Evolutionary conservation across 64 coral and sea anemone genomes (phyloP).

Genomic region (Pocillopora verrucosa): DNA sequence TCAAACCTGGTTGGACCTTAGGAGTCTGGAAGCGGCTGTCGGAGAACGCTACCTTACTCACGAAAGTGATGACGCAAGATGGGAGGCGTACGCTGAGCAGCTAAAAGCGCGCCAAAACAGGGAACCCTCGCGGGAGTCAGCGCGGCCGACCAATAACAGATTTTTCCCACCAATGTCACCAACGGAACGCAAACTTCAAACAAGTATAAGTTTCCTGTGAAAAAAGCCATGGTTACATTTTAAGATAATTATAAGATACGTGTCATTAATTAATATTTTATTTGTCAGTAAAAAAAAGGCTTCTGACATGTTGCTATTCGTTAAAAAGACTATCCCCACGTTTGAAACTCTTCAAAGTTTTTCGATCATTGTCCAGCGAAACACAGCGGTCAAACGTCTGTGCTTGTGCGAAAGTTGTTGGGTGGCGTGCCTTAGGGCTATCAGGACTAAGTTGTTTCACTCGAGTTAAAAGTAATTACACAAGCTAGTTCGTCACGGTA

Average conservation of each 20-base stretch:
- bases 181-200: constrained; percentile 72
- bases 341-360: no score
- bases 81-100: constrained; percentile 74
- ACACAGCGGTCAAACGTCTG: no score
- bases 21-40: constrained; percentile 80
- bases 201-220: constrained; percentile 92
- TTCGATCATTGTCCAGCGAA: no score
- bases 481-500: no score
- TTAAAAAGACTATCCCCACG: no score
- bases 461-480: no score
- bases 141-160: constrained; percentile 67
- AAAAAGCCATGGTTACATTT: not conserved
- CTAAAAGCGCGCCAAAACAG: constrained; percentile 58
- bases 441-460: no score
- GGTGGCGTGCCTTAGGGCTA: no score
- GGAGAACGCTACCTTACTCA: constrained; percentile 92
- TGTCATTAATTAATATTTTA: not conserved
- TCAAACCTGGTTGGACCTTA: constrained; percentile 93
- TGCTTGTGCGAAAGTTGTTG: no score
- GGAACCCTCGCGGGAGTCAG: constrained; percentile 13
- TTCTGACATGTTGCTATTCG: no score
- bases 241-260: not conserved
- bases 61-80: constrained; percentile 89
- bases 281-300: no score
- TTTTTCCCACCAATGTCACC: constrained; percentile 70